Base-by-base conservation (phyloP, 2,888 invertebrate genomes). In the Apodemia zela region DNA sequence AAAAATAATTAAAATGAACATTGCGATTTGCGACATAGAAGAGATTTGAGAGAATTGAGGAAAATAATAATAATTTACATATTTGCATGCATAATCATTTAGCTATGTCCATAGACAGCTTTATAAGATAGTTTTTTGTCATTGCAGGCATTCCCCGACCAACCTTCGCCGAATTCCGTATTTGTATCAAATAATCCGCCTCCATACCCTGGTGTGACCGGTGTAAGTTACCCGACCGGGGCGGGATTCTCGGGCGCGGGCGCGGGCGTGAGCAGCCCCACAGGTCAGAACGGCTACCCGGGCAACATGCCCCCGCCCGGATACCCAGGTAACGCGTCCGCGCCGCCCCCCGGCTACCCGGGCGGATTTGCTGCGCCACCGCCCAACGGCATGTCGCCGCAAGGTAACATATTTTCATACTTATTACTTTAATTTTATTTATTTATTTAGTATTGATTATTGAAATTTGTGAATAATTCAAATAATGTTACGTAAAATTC, bases 121-220 rank as follows among this genome's bases (percentile, higher is more conserved):
- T 42, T 15, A 5, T 15, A 15, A 15, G 15, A 4, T 42, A 15
- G 3, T 42, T 15, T 42, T 42, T 13, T 42, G 15, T 42, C 42
- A 42, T 66, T 69, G 0, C 80, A 94, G 83, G 93, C 93, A 1
- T 95, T 95, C 80, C 94, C 94, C 0, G 93, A 94, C 74, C 94
- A 94, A 62, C 95, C 95, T 13, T 94, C 95, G 82, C 95, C 96
- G 38, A 96, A 96, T 83, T 94, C 95, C 25, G 98, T 98, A 33
- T 98, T 95, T 83, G 96, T 97, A 93, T 96, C 96, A 59, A 96
- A 97, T 82, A 96, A 94, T 81, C 98, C 98, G 33, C 98, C 98
- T 59, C 98, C 98, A 3, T 98, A 98, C 87, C 98, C 98, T 17
- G 98, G 98, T 65, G 95, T 98, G 67, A 72, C 69, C 45, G 89